Conservation (phyloP, 2,888 invertebrate genomes). For the Eupithecia tripunctaria region DNA sequence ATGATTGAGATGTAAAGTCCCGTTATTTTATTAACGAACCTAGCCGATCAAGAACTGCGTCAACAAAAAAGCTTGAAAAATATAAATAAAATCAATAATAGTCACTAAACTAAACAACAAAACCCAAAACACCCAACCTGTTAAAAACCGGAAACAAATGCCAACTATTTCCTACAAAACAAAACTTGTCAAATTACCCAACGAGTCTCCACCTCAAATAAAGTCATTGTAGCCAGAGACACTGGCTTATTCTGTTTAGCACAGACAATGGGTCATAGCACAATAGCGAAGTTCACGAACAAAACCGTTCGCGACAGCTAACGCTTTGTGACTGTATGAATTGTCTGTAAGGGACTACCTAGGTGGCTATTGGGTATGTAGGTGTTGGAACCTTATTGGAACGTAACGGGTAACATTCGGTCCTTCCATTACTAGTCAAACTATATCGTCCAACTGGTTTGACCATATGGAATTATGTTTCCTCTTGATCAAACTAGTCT, state of each 20-base stretch:
- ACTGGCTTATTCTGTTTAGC: constrained; percentile 52
- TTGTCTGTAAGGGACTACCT: constrained; percentile 46
- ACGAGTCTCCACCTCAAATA: constrained; percentile 35
- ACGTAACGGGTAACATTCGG: too few relatives aligned
- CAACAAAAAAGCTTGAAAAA: neutral
- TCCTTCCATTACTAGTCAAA: too few relatives aligned
- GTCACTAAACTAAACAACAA: neutral
- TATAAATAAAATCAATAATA: neutral
- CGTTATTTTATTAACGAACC: too few relatives aligned
- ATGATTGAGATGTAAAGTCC: too few relatives aligned
- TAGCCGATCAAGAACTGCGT: neutral
- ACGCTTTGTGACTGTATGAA: constrained; percentile 58
- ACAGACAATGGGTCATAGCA: constrained; percentile 56
- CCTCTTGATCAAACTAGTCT: too few relatives aligned
- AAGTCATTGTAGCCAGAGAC: constrained; percentile 44
- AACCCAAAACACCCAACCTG: neutral
- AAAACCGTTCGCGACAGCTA: constrained; percentile 55
- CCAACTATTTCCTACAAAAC: constrained; percentile 17
- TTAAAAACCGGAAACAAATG: neutral
- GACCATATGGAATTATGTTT: too few relatives aligned
- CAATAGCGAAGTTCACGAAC: constrained; percentile 58
- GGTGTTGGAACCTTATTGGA: constrained; percentile 13
- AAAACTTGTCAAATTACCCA: constrained; percentile 38
- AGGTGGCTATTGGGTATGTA: constrained; percentile 28
- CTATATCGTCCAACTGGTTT: too few relatives aligned